Evolutionary conservation across 2,888 invertebrate genomes (phyloP).

Genomic region (Augiades crinisus): DNA sequence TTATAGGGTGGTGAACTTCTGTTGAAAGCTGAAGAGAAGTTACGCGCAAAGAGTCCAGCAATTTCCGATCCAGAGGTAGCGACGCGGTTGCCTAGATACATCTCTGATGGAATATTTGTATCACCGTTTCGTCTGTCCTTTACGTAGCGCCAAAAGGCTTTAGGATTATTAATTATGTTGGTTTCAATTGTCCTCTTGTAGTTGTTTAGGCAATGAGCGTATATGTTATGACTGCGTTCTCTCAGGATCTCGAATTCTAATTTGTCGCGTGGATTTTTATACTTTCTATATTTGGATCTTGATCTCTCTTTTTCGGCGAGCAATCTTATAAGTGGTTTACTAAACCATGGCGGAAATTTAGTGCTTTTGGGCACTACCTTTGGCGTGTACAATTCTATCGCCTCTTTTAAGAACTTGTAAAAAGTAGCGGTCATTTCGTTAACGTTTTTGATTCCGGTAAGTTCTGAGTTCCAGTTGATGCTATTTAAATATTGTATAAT

Average conservation of each 20-base stretch:
- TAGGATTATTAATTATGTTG: neutral
- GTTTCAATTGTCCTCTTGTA: neutral
- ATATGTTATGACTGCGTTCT: neutral
- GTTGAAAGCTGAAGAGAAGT: neutral
- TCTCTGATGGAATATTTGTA: neutral
- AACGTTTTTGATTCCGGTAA: constrained; percentile 1
- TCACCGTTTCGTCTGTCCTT: neutral
- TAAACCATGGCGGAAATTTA: neutral
- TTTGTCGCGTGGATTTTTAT: neutral
- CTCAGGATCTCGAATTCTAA: neutral
- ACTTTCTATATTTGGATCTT: neutral
- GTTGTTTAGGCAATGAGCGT: neutral
- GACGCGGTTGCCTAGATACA: neutral
- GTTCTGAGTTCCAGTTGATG: constrained; percentile 6
- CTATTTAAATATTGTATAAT: constrained; percentile 17
- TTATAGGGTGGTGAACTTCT: neutral
- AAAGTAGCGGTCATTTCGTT: constrained; percentile 13
- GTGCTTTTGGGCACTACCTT: neutral
- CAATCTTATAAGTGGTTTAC: neutral
- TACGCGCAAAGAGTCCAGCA: neutral
- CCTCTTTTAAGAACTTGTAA: neutral
- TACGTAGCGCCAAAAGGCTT: neutral
- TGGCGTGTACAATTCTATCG: neutral
- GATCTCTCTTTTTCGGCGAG: neutral
- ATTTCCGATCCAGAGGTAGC: neutral